Evolutionary conservation across 2,888 invertebrate genomes (phyloP).

Genomic region (Drosophila nr. medialis): DNA sequence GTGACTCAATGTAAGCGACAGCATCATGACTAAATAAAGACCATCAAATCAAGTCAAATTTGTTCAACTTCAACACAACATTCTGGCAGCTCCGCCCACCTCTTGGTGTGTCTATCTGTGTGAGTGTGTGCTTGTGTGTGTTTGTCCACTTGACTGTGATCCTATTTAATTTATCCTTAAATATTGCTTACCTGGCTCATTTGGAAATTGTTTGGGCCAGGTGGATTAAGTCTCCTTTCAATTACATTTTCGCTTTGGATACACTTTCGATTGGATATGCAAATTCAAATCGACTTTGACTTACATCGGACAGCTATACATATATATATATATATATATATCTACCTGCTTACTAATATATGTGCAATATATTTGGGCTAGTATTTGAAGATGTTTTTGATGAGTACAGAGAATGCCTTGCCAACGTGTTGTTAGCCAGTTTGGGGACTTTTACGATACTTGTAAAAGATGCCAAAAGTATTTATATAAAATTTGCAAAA

Average conservation of each 20-base stretch:
- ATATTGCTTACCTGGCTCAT: slow-evolving; percentile 65
- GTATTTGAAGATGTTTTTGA: background rate
- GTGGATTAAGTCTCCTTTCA: slow-evolving; percentile 50
- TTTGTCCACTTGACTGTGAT: slow-evolving; percentile 14
- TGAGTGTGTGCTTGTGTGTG: background rate
- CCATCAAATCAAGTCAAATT: slow-evolving; percentile 68
- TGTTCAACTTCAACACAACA: slow-evolving; percentile 38
- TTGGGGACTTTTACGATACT: background rate
- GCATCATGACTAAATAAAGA: slow-evolving; percentile 50
- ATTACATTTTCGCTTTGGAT: slow-evolving; percentile 39
- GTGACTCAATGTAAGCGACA: slow-evolving; percentile 29
- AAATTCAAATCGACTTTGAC: slow-evolving; percentile 38
- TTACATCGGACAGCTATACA: background rate
- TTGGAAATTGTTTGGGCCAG: slow-evolving; percentile 26
- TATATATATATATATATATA: background rate
- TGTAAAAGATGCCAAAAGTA: background rate
- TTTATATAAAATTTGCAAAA: background rate
- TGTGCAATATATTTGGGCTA: background rate
- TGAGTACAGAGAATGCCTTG: background rate
- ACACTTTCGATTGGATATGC: slow-evolving; percentile 11
- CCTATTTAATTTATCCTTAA: slow-evolving; percentile 68
- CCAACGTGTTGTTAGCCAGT: background rate
- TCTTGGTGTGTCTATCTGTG: background rate
- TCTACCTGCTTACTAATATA: background rate
- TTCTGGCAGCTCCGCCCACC: slow-evolving; percentile 13